Evolutionary conservation across 1,140 invertebrate species (phyloP), one percentile per base, ranked within the genome.

Genomic region (Lepidotrigona ventralis): DNA sequence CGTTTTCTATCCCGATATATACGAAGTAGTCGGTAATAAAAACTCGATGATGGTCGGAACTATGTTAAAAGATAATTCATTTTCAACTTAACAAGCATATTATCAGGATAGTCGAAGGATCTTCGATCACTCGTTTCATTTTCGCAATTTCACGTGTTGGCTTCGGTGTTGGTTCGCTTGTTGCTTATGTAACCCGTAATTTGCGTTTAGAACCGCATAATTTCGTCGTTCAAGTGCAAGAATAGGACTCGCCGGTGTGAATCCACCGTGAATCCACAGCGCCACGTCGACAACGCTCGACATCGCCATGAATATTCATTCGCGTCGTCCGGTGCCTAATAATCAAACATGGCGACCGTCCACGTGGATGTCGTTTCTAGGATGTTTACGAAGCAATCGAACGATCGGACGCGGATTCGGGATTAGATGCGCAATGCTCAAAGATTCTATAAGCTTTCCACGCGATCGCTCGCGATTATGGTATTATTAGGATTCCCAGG

Each of bases 151-250:
- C 46, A 26, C 51, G 14, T 8, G 51, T 85, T 39, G 46, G 64
- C 56, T 71, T 60, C 72, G 58, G 60, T 63, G 66, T 84, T 46
- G 51, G 19, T 11, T 74, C 53, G 69, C 85, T 23, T 11, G 26
- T 19, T 33, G 66, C 86, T 86, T 86, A 86, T 66, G 73, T 81
- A 86, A 87, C 76, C 78, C 33, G 73, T 73, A 86, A 87, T 84
- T 86, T 86, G 73, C 77, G 58, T 76, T 63, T 77, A 54, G 73
- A 84, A 26, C 19, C 77, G 69, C 58, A 82, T 72, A 81, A 86
- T 86, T 63, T 56, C 72, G 63, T 53, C 6, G 58, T 78, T 17
- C 26, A 26, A 46, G 68, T 26, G 60, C 70, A 85, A 15, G n/a
- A 73, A 56, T 56, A 56, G 75, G 64, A 79, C 66, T 17, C n/a